phyloP scores from a whole-genome alignment of 2,113 vertebrate genomes.

The Oncorhynchus clarkii region DNA sequence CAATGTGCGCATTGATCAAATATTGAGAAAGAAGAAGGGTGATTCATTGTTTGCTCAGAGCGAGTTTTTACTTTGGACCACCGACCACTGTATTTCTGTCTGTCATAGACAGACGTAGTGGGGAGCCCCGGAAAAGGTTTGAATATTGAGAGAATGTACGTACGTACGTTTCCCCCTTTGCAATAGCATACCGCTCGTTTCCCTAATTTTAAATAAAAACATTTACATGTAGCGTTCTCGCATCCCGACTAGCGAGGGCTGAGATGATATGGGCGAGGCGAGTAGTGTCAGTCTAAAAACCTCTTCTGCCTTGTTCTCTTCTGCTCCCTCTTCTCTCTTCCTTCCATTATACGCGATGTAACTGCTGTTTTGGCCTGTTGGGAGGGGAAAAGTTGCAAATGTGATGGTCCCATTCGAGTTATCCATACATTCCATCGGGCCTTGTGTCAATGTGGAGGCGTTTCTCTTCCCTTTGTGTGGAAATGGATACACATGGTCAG shows the following conservation, averaged over 20 bases:
- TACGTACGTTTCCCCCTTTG: background rate
- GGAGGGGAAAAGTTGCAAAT: no score
- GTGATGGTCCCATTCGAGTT: no score
- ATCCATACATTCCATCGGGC: background rate
- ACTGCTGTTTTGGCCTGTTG: no score
- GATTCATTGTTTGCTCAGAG: conserved; percentile 29
- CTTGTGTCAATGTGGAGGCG: background rate
- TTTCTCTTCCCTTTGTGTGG: conserved; percentile 31
- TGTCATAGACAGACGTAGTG: background rate
- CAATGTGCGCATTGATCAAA: background rate
- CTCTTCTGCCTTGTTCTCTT: background rate
- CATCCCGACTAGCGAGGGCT: background rate
- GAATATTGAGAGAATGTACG: background rate
- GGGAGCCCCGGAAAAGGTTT: background rate
- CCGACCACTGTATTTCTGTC: background rate
- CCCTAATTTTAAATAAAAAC: no score
- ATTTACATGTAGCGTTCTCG: background rate
- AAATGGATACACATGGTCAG: background rate
- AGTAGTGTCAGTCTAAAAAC: conserved; percentile 23
- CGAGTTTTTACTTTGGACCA: conserved; percentile 10
- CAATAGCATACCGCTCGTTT: no score
- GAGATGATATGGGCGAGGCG: conserved; percentile 38
- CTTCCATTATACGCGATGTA: background rate
- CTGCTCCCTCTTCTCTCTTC: background rate
- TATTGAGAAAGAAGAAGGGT: conserved; percentile 21